Conservation (phyloP, 1,140 invertebrate species). For the Mercenaria mercenaria region DNA sequence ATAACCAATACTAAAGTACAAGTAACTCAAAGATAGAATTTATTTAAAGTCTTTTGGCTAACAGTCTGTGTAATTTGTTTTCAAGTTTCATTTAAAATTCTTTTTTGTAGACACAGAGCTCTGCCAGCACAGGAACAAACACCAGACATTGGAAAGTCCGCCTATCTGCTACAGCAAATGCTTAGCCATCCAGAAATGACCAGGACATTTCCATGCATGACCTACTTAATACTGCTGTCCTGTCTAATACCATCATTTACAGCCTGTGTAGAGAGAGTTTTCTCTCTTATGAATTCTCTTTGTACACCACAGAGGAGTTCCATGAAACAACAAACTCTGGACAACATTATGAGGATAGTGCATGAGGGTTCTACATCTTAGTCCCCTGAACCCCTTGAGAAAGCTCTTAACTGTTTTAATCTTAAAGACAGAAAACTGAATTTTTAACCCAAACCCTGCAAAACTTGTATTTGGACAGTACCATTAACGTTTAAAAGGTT, state of each 20-base stretch:
- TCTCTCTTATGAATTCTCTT: conserved; percentile 17
- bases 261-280: conserved; percentile 40
- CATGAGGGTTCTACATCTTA: background rate
- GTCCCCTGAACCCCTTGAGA: background rate
- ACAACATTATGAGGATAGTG: background rate
- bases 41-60: too few species aligned
- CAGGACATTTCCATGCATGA: background rate
- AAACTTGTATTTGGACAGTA: too few species aligned
- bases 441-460: background rate
- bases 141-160: background rate
- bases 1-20: too few species aligned
- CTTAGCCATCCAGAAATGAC: background rate
- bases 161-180: background rate
- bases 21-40: too few species aligned
- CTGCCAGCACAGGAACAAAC: background rate
- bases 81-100: too few species aligned
- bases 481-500: too few species aligned
- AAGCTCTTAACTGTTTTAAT: background rate
- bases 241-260: conserved; percentile 42
- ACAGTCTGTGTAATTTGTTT: too few species aligned
- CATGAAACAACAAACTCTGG: background rate
- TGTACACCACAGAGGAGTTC: background rate
- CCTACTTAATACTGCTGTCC: background rate
- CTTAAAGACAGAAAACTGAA: background rate
- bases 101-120: background rate